Conservation (phyloP, 1,140 invertebrate species). For the Philotrypesis tridentata region DNA sequence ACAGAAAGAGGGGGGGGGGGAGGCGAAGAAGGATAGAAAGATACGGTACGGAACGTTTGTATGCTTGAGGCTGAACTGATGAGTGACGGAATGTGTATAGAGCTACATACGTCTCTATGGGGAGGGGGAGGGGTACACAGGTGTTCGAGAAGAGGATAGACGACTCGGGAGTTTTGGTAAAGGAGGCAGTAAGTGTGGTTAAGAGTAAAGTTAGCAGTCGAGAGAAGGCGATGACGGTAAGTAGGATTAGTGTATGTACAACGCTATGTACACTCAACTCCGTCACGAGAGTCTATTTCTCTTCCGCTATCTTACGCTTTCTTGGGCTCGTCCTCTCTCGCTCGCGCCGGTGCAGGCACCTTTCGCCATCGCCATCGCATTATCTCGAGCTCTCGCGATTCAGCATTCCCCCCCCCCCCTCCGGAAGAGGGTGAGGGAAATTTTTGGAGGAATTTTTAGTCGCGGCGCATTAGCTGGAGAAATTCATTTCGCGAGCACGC, state of each 20-base stretch:
- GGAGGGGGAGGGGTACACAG: too few relatives aligned
- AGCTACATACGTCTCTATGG: not conserved
- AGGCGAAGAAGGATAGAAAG: too few relatives aligned
- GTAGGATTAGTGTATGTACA: conserved; percentile 45
- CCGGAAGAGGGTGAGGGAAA: too few relatives aligned
- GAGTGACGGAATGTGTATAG: not conserved
- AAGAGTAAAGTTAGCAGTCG: conserved; percentile 35
- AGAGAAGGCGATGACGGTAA: conserved; percentile 2
- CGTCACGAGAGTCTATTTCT: conserved; percentile 9
- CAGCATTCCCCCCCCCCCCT: too few relatives aligned
- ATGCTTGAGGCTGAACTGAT: not conserved
- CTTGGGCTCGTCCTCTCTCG: not conserved
- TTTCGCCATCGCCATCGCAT: not conserved
- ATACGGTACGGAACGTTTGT: not conserved
- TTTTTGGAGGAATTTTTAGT: not conserved
- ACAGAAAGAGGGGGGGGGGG: too few relatives aligned
- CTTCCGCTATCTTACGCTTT: conserved; percentile 6
- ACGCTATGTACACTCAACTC: conserved; percentile 43
- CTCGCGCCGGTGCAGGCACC: not conserved
- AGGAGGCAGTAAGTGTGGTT: conserved; percentile 19
- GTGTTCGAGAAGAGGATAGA: not conserved
- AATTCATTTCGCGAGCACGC: not conserved
- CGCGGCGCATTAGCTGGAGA: not conserved
- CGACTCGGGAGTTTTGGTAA: not conserved
- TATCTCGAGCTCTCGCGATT: not conserved